Percentiles rank a stretch among this genome's conserved stretches.
These are phyloP conservation scores for Sparus aurata DNA, from an alignment of 2,797 vertebrate genomes.

Conservation along the genomic window DNA sequence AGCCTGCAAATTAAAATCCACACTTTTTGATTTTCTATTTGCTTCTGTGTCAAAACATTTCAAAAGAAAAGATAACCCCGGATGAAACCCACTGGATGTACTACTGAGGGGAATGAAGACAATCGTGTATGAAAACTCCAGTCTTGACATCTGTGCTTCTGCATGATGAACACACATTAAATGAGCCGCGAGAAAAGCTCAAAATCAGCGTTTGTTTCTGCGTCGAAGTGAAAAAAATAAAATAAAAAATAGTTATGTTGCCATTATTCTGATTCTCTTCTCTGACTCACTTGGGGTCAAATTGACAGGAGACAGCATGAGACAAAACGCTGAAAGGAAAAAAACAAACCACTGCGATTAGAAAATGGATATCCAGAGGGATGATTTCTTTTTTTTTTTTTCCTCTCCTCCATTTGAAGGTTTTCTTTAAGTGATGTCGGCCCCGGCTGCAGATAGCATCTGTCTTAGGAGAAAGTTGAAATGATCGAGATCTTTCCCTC, in stretches of 20 bases:
- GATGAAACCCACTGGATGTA: neutral
- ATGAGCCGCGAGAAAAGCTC: neutral
- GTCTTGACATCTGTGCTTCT: neutral
- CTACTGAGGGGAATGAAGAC: neutral
- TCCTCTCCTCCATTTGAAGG: neutral
- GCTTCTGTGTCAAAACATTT: neutral
- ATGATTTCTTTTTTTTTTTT: neutral
- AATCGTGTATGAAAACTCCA: neutral
- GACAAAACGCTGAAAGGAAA: neutral
- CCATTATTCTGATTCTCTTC: neutral
- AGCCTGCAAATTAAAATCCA: neutral
- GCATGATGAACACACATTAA: neutral
- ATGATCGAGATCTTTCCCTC: conserved; percentile 66
- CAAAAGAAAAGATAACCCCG: neutral
- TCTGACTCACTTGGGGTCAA: neutral
- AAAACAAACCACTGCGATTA: conserved; percentile 22
- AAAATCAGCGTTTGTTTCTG: neutral
- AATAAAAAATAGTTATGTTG: neutral
- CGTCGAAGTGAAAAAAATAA: neutral
- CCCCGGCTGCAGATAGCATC: conserved; percentile 58
- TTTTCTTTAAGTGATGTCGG: conserved; percentile 42
- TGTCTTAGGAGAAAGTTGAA: conserved; percentile 51
- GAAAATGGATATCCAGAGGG: conserved; percentile 28
- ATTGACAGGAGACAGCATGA: neutral
- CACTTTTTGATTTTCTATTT: neutral